Conservation (phyloP, 2,797 vertebrate species). For the Coracias cyanogaster region DNA sequence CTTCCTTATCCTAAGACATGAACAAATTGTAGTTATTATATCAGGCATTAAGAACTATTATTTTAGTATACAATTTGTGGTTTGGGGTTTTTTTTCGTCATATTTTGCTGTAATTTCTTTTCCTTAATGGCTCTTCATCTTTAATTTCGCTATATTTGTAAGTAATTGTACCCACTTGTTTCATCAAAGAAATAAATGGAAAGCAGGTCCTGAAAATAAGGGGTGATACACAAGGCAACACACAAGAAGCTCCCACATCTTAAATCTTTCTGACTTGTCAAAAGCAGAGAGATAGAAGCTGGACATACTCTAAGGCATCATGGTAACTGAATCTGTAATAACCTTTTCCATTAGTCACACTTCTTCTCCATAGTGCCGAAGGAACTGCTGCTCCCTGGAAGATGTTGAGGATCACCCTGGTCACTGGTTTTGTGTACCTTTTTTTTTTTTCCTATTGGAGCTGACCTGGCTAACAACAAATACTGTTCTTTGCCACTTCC, state of each 20-base stretch:
- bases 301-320: neutral
- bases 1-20: neutral
- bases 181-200: neutral
- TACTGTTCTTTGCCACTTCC: neutral
- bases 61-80: neutral
- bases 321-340: neutral
- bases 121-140: neutral
- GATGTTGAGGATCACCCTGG: neutral
- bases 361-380: neutral
- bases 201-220: neutral
- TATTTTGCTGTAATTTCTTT: neutral
- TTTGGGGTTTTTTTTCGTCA: rapidly evolving
- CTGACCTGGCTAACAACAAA: neutral
- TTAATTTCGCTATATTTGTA: neutral
- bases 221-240: no score
- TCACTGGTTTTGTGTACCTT: neutral
- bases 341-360: neutral
- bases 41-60: neutral
- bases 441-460: neutral
- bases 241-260: neutral
- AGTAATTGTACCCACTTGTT: neutral
- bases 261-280: neutral
- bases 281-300: neutral
- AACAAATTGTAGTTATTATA: neutral
- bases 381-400: neutral